Conservation (phyloP, 2,797 vertebrate genomes). For the Fistularia commersonii region DNA sequence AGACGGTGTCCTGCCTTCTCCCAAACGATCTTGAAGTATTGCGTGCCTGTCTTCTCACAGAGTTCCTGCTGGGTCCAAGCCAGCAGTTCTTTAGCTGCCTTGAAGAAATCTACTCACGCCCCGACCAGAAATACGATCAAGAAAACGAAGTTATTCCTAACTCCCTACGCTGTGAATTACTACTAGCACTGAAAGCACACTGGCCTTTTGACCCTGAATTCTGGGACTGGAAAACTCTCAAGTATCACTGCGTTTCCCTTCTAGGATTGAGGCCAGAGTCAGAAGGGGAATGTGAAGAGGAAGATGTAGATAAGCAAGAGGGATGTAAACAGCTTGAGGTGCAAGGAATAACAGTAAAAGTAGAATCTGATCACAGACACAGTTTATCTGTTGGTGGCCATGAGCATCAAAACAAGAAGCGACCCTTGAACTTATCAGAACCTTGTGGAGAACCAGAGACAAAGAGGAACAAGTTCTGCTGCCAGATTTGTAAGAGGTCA, state of each 20-base stretch:
- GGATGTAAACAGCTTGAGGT: conserved; percentile 68
- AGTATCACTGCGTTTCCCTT: conserved; percentile 85
- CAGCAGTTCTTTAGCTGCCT: conserved; percentile 83
- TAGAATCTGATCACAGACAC: conserved; percentile 30
- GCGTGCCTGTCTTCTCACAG: conserved; percentile 93
- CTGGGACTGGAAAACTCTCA: conserved; percentile 99
- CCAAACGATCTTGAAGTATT: conserved; percentile 92
- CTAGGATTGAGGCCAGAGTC: conserved; percentile 86
- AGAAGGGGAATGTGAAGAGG: conserved; percentile 63
- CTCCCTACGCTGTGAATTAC: conserved; percentile 93
- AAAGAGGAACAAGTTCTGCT: conserved; percentile 87
- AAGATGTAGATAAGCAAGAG: conserved; percentile 68
- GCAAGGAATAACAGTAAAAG: conserved; percentile 39
- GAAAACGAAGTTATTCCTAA: conserved; percentile 90
- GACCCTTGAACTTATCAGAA: conserved; percentile 11
- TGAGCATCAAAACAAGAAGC: conserved; percentile 22
- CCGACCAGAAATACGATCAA: conserved; percentile 94
- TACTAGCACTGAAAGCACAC: conserved; percentile 91
- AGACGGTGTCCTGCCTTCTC: conserved; percentile 91
- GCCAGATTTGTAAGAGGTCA: conserved; percentile 88
- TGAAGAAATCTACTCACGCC: conserved; percentile 88
- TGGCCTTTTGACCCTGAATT: conserved; percentile 99
- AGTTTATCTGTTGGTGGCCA: conserved; percentile 39
- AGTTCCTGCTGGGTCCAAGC: conserved; percentile 88
- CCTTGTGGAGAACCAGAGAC: conserved; percentile 15